Evolutionary conservation across 2,113 vertebrate genomes (phyloP).

Genomic region (Peucedramus taeniatus): DNA sequence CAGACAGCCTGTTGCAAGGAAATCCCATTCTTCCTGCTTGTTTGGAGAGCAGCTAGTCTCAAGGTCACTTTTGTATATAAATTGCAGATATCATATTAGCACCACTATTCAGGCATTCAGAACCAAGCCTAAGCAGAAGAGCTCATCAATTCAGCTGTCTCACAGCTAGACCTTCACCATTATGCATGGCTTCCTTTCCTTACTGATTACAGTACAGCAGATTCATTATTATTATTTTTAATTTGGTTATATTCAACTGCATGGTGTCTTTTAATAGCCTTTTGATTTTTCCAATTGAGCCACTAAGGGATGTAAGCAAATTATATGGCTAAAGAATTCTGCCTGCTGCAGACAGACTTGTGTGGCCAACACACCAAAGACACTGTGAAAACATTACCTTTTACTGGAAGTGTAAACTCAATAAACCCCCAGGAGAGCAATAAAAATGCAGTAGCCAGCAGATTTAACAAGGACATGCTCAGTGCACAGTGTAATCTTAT

Average conservation of each 20-base stretch:
- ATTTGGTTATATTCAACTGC: constrained; percentile 12
- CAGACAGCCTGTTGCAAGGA: background rate
- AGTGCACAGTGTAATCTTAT: constrained; percentile 69
- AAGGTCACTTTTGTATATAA: constrained; percentile 47
- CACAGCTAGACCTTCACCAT: background rate
- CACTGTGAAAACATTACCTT: constrained; percentile 62
- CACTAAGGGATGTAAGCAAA: constrained; percentile 30
- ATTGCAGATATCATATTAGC: background rate
- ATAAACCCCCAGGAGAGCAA: constrained; percentile 69
- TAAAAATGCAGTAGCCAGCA: constrained; percentile 71
- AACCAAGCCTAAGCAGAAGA: background rate
- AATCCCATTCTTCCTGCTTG: background rate
- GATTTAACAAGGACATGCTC: constrained; percentile 71
- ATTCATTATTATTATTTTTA: background rate
- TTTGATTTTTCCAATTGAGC: background rate
- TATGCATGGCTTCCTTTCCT: background rate
- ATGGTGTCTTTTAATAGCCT: constrained; percentile 52
- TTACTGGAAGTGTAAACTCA: constrained; percentile 66
- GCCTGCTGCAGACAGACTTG: constrained; percentile 42
- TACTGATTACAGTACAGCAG: constrained; percentile 1
- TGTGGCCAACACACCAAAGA: constrained; percentile 46
- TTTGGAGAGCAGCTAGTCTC: background rate
- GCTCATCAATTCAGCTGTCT: constrained; percentile 38
- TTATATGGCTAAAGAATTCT: constrained; percentile 42
- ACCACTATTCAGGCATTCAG: constrained; percentile 1